phyloP scores from a whole-genome alignment of 1,140 invertebrate species.

The Caerostris extrusa region DNA sequence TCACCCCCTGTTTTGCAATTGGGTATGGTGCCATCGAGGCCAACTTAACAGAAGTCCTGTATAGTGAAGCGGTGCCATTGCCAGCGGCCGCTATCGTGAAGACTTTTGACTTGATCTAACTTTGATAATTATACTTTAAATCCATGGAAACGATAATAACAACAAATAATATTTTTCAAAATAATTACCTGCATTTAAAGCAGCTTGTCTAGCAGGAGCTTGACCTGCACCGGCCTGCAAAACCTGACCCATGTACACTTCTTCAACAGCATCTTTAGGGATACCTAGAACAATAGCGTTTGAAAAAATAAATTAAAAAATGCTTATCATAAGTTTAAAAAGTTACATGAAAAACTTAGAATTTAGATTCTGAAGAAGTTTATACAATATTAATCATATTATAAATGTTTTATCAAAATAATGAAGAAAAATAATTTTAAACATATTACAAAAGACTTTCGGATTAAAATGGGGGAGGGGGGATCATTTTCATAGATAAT shows the following conservation, averaged over 20 bases:
- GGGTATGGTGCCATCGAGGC: no score
- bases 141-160: no score
- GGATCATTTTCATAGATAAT: no score
- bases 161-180: no score
- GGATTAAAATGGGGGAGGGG: no score
- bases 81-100: no score
- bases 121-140: no score
- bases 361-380: neutral
- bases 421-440: no score
- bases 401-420: neutral
- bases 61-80: neutral
- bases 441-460: no score
- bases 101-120: no score
- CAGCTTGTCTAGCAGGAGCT: slow-evolving; percentile 84
- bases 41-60: no score
- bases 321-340: neutral
- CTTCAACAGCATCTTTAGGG: slow-evolving; percentile 81
- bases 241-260: slow-evolving; percentile 85
- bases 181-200: slow-evolving; percentile 82
- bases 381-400: neutral
- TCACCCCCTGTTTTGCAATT: no score
- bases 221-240: slow-evolving; percentile 82
- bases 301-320: neutral
- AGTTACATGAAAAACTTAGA: neutral
- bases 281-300: slow-evolving; percentile 56